Conservation (phyloP, 2,113 vertebrate genomes). For the Pelmatolapia mariae region DNA sequence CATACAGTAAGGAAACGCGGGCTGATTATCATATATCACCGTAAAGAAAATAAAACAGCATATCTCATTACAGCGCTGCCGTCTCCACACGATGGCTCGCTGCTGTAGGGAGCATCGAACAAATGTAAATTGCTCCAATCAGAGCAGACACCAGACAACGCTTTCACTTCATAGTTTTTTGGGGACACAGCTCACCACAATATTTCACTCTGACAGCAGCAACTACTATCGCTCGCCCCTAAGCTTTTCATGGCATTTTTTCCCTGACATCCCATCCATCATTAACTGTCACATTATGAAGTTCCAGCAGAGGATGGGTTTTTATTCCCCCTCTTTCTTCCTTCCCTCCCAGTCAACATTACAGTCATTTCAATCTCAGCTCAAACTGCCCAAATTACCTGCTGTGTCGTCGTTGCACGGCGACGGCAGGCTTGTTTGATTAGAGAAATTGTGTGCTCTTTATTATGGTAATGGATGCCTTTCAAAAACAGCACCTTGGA, state of each 20-base stretch:
- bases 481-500: slow-evolving; percentile 42
- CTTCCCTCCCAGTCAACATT: not conserved
- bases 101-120: not conserved
- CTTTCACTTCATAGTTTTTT: slow-evolving; percentile 3
- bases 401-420: not conserved
- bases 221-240: slow-evolving; percentile 17
- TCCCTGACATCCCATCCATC: slow-evolving; percentile 40
- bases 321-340: not conserved
- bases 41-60: slow-evolving; percentile 5
- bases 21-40: slow-evolving; percentile 12
- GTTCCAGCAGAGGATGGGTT: not conserved
- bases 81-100: not conserved
- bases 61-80: slow-evolving; percentile 2
- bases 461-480: slow-evolving; percentile 47
- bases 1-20: not conserved
- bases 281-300: slow-evolving; percentile 37
- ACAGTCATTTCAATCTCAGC: not conserved
- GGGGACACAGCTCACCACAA: not conserved
- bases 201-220: slow-evolving; percentile 48
- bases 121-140: slow-evolving; percentile 19
- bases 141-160: not conserved
- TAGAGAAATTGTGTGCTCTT: slow-evolving; percentile 27
- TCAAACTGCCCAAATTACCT: slow-evolving; percentile 6
- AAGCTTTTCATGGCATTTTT: slow-evolving; percentile 12
- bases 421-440: slow-evolving; percentile 27